Base-by-base conservation (phyloP, 2,113 vertebrate genomes). In the Cygnus buccinator region DNA sequence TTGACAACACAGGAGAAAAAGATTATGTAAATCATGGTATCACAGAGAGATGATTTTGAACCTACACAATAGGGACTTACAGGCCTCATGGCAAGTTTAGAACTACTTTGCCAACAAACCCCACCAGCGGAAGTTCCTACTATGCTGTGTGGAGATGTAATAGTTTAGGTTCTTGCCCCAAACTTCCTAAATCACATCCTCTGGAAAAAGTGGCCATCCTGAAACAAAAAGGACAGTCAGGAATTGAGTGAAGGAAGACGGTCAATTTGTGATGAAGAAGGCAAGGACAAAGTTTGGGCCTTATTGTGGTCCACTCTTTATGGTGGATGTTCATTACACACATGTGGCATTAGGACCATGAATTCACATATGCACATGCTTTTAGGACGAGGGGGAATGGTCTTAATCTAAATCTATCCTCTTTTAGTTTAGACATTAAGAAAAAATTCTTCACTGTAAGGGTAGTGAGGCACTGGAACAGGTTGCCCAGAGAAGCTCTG, bases 251-350 rank as follows among this genome's bases (percentile, higher is more conserved):
- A 84, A 76, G 26, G 25, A 63, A 33, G 35, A 41, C 22, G 46
- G 67, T 39, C 26, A 8, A 4, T 48, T 52, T 58, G 23, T 33
- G 14, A 58, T 26, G 61, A 82, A 57, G 19, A 25, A 77, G 20
- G 9, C 15, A 43, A 25, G 59, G 37, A 14, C n/a, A 67, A 22
- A 62, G 41, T 58, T 72, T 35, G 9, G 18, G 29, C 33, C n/a
- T 90, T 84, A 66, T 62, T 81, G 50, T 81, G 50, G 84, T 55
- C 44, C 52, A 50, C 23, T 77, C 9, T 21, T 91, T 76, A 48
- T 89, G 25, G 21, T 39, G 39, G 21, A 17, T 0, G 0, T 70
- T 70, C 35, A 9, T 61, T 68, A 25, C 14, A 28, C 12, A 2
- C 46, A 6, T 33, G 50, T 63, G 55, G 55, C 39, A 22, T 65